A percentile compares a stretch with the other conserved stretches of the same genome.
phyloP scores from a whole-genome alignment of 1,140 invertebrate genomes.

The Augochlora pura region DNA sequence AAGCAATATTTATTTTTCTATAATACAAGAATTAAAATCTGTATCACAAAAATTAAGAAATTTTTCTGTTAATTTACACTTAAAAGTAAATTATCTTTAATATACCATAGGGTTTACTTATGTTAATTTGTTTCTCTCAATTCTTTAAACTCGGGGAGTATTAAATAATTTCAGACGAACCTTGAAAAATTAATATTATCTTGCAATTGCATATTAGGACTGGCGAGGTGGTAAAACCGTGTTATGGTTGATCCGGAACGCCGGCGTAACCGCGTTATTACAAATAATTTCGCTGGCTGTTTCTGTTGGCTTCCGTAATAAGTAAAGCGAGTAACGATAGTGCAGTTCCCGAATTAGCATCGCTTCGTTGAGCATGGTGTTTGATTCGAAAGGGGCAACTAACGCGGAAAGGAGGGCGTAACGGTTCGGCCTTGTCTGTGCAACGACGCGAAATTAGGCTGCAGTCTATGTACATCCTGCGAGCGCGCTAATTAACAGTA shows the following conservation, averaged over 20 bases:
- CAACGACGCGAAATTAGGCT: not conserved
- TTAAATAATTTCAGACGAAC: not conserved
- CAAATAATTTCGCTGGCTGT: not conserved
- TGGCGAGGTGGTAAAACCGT: not conserved
- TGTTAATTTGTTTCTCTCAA: too few relatives aligned
- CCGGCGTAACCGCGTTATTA: not conserved
- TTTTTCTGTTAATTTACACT: too few relatives aligned
- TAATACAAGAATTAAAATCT: too few relatives aligned
- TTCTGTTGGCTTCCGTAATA: not conserved
- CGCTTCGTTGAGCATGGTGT: conserved; percentile 6
- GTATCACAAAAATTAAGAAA: too few relatives aligned
- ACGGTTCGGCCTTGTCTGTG: not conserved
- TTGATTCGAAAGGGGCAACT: conserved; percentile 3
- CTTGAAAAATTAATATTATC: not conserved
- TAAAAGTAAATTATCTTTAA: too few relatives aligned
- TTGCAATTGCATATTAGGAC: not conserved
- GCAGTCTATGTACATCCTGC: too few relatives aligned
- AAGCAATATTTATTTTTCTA: too few relatives aligned
- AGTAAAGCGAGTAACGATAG: conserved; percentile 16
- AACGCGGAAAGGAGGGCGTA: not conserved
- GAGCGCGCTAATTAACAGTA: not conserved
- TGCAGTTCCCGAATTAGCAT: not conserved
- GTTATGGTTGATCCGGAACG: not conserved
- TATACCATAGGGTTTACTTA: too few relatives aligned
- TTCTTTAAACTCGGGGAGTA: too few relatives aligned